phyloP scores from a whole-genome alignment of 1,140 invertebrate species.

The Macrosteles quadrilineatus region DNA sequence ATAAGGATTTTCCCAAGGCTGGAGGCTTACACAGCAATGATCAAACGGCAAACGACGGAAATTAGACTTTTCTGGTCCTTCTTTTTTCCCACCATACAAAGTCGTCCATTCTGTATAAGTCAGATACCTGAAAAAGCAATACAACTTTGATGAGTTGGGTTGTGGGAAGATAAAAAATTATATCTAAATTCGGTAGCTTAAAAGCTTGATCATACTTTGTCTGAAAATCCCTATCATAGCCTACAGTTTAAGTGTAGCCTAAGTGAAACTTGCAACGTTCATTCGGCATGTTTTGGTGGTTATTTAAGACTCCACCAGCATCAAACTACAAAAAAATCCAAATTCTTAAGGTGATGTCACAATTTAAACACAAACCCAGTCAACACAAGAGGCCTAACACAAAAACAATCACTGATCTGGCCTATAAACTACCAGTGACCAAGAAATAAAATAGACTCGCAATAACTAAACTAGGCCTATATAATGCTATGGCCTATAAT shows the following conservation, averaged over 20 bases:
- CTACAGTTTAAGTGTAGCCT: neutral
- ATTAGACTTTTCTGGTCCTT: constrained; percentile 69
- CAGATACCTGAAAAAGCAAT: constrained; percentile 79
- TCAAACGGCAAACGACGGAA: constrained; percentile 92
- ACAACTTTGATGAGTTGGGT: no score
- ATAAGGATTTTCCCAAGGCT: constrained; percentile 91
- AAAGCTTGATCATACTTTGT: neutral
- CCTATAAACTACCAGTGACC: no score
- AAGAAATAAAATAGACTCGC: no score
- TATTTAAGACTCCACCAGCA: no score
- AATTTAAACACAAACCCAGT: no score
- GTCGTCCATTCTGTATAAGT: constrained; percentile 96
- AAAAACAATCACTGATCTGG: no score
- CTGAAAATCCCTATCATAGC: neutral
- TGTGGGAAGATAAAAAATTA: constrained; percentile 35
- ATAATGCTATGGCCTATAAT: no score
- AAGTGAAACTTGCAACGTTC: neutral
- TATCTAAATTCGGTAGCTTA: constrained; percentile 9
- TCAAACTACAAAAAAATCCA: no score
- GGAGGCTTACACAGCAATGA: constrained; percentile 90
- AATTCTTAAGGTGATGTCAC: no score
- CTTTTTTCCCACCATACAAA: constrained; percentile 90
- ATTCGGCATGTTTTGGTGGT: no score
- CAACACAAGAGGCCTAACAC: no score
- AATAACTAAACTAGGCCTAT: no score